Evolutionary conservation across 1,140 invertebrate species (phyloP).

Genomic region (Drosophila nasuta): DNA sequence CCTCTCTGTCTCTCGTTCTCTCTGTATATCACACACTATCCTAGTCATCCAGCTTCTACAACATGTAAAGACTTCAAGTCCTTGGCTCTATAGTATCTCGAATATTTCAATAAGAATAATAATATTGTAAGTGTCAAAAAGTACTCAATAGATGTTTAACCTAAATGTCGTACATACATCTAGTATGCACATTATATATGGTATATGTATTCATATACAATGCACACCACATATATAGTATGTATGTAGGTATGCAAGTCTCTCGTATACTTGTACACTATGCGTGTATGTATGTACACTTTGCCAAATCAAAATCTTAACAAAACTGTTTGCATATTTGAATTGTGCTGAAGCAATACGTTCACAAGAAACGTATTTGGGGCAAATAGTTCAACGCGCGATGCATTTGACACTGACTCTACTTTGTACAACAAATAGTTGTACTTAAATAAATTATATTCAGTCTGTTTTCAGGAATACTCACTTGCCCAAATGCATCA

Average conservation of each 20-base stretch:
- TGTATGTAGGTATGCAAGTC: neutral
- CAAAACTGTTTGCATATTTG: neutral
- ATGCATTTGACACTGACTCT: neutral
- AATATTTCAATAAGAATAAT: constrained; percentile 32
- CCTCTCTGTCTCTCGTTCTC: neutral
- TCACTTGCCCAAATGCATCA: constrained; percentile 19
- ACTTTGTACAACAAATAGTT: neutral
- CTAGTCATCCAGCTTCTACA: constrained; percentile 8
- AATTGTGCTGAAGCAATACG: neutral
- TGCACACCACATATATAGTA: neutral
- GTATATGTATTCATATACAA: constrained; percentile 21
- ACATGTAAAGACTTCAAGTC: constrained; percentile 28
- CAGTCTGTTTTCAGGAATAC: neutral
- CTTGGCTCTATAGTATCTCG: constrained; percentile 29
- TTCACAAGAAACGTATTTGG: too few species aligned
- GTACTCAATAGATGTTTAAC: constrained; percentile 29
- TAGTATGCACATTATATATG: constrained; percentile 23
- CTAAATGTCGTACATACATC: constrained; percentile 42
- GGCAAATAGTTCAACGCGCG: too few species aligned
- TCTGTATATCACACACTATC: constrained; percentile 8
- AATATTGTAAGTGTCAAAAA: constrained; percentile 16
- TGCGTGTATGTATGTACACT: constrained; percentile 21
- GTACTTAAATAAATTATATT: constrained; percentile 1
- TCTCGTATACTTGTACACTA: neutral
- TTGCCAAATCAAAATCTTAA: constrained; percentile 35